These are phyloP conservation scores for Diachasma alloeum DNA, from an alignment of 1,140 invertebrate genomes.

Conservation along the genomic window DNA sequence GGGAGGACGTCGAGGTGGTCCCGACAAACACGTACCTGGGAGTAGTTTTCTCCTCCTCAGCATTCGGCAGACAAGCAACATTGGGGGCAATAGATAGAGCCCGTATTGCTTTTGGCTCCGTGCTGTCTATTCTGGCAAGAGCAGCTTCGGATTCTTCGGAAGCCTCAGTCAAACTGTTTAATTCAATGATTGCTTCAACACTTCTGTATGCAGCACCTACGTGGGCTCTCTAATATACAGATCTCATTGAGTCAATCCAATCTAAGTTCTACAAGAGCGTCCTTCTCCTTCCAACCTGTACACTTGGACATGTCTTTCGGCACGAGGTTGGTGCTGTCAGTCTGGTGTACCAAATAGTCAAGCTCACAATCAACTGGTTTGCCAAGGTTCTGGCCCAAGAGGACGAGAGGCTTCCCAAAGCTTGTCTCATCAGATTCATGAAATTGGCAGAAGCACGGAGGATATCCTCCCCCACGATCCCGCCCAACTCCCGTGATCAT, in stretches of 20 bases:
- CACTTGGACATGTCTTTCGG: not conserved
- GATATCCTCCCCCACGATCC: no score
- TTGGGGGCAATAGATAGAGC: not conserved
- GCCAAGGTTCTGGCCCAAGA: no score
- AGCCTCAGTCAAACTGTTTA: constrained; percentile 11
- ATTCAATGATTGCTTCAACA: not conserved
- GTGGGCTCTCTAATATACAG: constrained; percentile 20
- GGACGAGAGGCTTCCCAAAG: no score
- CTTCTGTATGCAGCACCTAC: constrained; percentile 19
- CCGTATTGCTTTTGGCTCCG: not conserved
- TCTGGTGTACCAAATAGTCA: no score
- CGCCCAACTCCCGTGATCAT: no score
- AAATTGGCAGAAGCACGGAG: no score
- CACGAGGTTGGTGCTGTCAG: no score
- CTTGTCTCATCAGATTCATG: no score
- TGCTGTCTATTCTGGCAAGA: not conserved
- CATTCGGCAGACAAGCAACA: constrained; percentile 5
- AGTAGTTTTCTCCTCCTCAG: constrained; percentile 8
- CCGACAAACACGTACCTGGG: not conserved
- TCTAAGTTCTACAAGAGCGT: constrained; percentile 24
- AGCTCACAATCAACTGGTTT: no score
- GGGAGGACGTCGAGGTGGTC: not conserved
- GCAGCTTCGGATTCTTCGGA: constrained; percentile 14
- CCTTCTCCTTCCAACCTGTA: constrained; percentile 12
- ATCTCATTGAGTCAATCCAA: constrained; percentile 18